Conservation (phyloP, 2,888 invertebrate species). For the Acrocera orbiculus region DNA sequence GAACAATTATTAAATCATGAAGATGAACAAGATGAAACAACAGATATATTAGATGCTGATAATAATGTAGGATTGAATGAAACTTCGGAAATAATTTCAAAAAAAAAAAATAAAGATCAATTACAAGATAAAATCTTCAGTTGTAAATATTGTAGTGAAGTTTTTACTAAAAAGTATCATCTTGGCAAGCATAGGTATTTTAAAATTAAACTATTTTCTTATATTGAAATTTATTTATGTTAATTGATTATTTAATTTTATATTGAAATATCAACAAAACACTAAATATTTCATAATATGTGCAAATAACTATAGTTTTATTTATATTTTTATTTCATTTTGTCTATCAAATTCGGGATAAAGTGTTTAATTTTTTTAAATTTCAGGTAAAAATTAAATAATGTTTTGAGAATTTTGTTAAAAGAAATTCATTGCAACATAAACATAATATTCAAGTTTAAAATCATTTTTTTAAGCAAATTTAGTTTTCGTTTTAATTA, state of each 20-base stretch:
- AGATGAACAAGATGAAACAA: background rate
- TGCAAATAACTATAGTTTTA: too few species aligned
- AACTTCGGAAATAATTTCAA: background rate
- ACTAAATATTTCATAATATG: too few species aligned
- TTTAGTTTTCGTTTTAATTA: background rate
- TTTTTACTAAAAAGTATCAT: conserved; percentile 6
- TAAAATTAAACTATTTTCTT: too few species aligned
- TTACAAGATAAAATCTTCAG: too few species aligned
- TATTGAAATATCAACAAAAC: too few species aligned
- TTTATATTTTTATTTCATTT: too few species aligned
- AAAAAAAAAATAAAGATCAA: background rate
- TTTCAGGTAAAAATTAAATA: background rate
- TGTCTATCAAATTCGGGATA: too few species aligned
- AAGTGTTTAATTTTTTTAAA: background rate
- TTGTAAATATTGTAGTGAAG: conserved; percentile 7
- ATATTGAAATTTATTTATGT: too few species aligned
- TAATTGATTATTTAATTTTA: too few species aligned
- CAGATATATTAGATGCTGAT: background rate
- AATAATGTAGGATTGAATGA: too few species aligned
- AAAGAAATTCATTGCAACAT: background rate
- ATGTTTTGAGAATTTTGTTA: background rate
- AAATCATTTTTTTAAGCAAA: background rate
- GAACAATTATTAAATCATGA: background rate
- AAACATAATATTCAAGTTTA: conserved; percentile 8
- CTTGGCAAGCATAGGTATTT: too few species aligned